Evolutionary conservation across 2,113 vertebrate genomes (phyloP), one percentile per base, ranked within the genome.

Genomic region (Mormyrus lacerda): DNA sequence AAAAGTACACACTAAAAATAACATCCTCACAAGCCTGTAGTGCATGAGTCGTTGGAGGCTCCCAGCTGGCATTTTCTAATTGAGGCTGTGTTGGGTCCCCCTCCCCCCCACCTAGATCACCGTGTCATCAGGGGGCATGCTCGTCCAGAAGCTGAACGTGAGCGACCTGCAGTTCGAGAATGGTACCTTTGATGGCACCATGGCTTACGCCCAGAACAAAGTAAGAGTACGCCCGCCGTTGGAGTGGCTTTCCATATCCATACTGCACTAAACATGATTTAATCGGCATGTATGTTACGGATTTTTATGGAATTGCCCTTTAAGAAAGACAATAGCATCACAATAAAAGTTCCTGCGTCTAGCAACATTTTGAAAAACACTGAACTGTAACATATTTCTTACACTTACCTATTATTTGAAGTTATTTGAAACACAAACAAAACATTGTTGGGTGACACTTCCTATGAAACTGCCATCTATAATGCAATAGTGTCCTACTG

Each of bases 131-230:
- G 97, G 97, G 4, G 97, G 97, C 53, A 97, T 97, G 97, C 93
- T 97, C 79, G 97, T 97, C 0, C 97, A 98, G 92, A 97, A 97
- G 91, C 84, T 98, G 89, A 94, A 96, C 1, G 0, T 95, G 13
- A 95, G 95, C 1, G 95, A 98, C 93, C 95, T 97, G 83, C 97
- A 98, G 94, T 96, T 95, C 0, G 96, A 91, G 93, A 96, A 86
- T 48, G 95, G 95, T n/a, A 85, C 94, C 0, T 97, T 97, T 90
- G 97, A 97, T 27, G 96, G 97, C 86, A 96, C 96, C 87, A 96
- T 96, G 96, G 96, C 93, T 55, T 97, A 97, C 44, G 96, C 97
- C 44, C 97, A 98, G 92, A 97, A 97, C 93, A 98, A 98, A 95
- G 97, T 98, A 90, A 90, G 73, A 87, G 2, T 9, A n/a, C 3